A percentile compares a stretch with the other conserved stretches of the same genome.
These are phyloP conservation scores for Sebastes taczanowskii DNA, from an alignment of 2,797 vertebrate species.

Conservation along the genomic window DNA sequence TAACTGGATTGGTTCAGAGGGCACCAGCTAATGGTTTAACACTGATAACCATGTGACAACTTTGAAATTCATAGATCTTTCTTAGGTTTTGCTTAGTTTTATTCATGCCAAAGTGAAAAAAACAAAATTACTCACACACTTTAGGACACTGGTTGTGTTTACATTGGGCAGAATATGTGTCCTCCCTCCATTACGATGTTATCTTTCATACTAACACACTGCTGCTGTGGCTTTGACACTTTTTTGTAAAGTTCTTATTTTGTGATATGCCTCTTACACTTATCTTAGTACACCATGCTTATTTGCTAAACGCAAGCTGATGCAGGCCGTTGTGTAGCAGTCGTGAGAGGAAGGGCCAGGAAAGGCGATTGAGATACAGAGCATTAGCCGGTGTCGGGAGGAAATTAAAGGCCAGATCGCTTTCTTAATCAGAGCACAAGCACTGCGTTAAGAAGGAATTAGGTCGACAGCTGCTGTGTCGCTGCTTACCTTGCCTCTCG, in stretches of 20 bases:
- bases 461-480: conserved; percentile 95
- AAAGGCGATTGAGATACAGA: conserved; percentile 90
- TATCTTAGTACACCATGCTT: background rate
- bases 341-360: conserved; percentile 42
- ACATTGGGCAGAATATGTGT: background rate
- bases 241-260: background rate
- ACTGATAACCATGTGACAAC: conserved; percentile 7
- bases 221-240: background rate
- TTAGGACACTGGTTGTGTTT: background rate
- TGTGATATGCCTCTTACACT: background rate
- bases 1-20: background rate
- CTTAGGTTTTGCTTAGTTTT: conserved; percentile 2
- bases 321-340: conserved; percentile 21
- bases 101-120: background rate
- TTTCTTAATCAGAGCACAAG: conserved; percentile 99
- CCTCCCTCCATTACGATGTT: background rate
- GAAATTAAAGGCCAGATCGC: conserved; percentile 97
- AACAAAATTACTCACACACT: background rate
- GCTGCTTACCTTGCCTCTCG: conserved; percentile 69
- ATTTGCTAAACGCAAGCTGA: conserved; percentile 29
- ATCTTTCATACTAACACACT: background rate
- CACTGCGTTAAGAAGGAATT: conserved; percentile 94
- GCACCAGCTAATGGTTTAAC: conserved; percentile 26
- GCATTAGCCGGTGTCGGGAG: conserved; percentile 95
- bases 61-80: background rate